Evolutionary conservation across 1,140 invertebrate species (phyloP).

Genomic region (Ceratosolen fusciceps): DNA sequence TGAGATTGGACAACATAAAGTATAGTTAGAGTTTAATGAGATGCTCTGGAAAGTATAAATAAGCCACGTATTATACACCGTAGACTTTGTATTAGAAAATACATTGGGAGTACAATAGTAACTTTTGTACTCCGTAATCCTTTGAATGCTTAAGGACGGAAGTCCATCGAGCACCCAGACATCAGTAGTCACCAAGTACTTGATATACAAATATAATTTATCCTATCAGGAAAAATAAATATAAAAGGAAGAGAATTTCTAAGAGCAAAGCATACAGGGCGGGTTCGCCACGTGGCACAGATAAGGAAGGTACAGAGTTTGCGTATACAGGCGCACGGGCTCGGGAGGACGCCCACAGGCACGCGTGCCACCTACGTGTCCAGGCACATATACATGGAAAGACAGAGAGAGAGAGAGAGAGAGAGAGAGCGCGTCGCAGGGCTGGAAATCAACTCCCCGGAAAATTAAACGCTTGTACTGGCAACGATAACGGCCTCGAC

Average conservation of each 20-base stretch:
- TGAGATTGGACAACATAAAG: too few species aligned
- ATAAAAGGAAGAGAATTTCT: background rate
- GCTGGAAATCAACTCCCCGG: constrained; percentile 67
- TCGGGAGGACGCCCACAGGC: too few species aligned
- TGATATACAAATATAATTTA: background rate
- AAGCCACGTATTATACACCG: too few species aligned
- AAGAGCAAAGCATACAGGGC: constrained; percentile 24
- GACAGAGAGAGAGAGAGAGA: too few species aligned
- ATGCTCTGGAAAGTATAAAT: too few species aligned
- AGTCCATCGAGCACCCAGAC: background rate
- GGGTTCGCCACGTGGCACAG: constrained; percentile 67
- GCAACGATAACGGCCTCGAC: constrained; percentile 62
- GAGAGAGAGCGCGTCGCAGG: background rate
- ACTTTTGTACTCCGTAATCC: background rate
- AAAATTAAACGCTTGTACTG: constrained; percentile 71
- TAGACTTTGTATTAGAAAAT: too few species aligned
- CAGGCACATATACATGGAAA: background rate
- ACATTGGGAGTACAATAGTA: background rate
- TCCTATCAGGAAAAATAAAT: background rate
- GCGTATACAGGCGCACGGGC: too few species aligned
- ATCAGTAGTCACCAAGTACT: background rate
- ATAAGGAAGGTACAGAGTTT: constrained; percentile 59
- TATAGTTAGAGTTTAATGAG: too few species aligned
- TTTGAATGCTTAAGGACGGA: background rate
- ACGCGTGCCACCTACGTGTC: background rate